Evolutionary conservation across 1,140 invertebrate genomes (phyloP).

Genomic region (Eueides isabella): DNA sequence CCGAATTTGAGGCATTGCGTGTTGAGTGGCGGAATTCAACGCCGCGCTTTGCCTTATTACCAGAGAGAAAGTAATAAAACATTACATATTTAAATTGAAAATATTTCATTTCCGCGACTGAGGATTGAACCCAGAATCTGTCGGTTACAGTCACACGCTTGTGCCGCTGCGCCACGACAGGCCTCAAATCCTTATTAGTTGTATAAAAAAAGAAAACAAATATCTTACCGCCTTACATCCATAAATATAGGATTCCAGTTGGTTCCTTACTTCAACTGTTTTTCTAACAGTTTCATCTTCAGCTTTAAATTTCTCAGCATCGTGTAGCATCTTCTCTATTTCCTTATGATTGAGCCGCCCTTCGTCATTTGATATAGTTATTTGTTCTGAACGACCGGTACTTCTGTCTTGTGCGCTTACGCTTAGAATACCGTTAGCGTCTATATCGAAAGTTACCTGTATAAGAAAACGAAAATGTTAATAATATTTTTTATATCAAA

Average conservation of each 20-base stretch:
- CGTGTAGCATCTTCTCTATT: conserved; percentile 95
- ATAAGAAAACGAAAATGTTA: conserved; percentile 49
- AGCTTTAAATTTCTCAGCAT: conserved; percentile 87
- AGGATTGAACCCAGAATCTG: no score
- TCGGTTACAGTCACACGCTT: no score
- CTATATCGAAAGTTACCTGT: conserved; percentile 89
- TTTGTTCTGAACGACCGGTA: conserved; percentile 89
- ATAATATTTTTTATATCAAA: no score
- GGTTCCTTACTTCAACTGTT: conserved; percentile 88
- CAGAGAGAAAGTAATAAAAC: no score
- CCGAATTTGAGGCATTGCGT: no score
- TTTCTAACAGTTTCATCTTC: conserved; percentile 87
- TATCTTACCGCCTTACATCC: conserved; percentile 87
- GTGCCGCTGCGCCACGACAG: no score
- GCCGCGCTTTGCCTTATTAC: no score
- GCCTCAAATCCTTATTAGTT: no score
- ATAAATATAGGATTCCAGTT: conserved; percentile 92
- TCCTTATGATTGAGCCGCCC: conserved; percentile 94
- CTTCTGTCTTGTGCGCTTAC: conserved; percentile 91
- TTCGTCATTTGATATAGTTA: conserved; percentile 96
- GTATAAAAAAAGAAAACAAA: not conserved
- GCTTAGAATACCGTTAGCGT: conserved; percentile 91
- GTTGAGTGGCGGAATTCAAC: no score
- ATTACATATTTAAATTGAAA: no score
- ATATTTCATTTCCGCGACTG: no score